These are phyloP conservation scores for Grammomys surdaster DNA, from an alignment of 2,113 vertebrate species.

Conservation along the genomic window DNA sequence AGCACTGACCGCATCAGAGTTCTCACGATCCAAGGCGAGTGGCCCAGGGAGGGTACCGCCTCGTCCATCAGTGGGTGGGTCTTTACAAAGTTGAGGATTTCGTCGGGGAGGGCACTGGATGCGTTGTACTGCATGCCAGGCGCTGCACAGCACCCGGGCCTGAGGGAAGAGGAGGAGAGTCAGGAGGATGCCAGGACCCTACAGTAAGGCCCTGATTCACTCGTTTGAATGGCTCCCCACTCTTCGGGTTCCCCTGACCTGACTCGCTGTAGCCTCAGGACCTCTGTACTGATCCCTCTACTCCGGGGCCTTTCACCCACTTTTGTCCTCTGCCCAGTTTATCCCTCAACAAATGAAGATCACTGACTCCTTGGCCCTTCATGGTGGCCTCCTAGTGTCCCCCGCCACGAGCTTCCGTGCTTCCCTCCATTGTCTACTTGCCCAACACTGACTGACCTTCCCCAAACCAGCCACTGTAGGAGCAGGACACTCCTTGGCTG, in stretches of 20 bases:
- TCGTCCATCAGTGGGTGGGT: constrained; percentile 98
- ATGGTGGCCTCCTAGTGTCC: too few species aligned
- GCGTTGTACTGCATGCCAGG: constrained; percentile 94
- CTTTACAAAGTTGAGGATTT: constrained; percentile 97
- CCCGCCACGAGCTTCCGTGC: background rate
- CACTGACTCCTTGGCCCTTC: background rate
- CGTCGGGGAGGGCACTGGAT: constrained; percentile 95
- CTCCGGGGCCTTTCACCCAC: too few species aligned
- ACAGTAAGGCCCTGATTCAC: background rate
- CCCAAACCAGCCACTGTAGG: too few species aligned
- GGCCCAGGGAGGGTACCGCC: constrained; percentile 93
- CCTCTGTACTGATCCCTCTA: background rate
- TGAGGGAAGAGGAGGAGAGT: constrained; percentile 58
- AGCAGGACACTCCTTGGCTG: background rate
- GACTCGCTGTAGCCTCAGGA: background rate
- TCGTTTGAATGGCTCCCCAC: background rate
- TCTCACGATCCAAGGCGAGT: constrained; percentile 94
- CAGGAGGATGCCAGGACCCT: background rate
- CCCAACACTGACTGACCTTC: background rate
- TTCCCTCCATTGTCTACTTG: background rate
- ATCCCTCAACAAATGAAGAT: background rate
- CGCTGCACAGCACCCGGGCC: constrained; percentile 94
- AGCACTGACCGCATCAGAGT: constrained; percentile 93
- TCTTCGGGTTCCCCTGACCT: background rate
- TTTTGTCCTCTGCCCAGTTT: too few species aligned